phyloP scores from a whole-genome alignment of 35 echinoderm and acorn worm genomes.

The Heliocidaris tuberculata region DNA sequence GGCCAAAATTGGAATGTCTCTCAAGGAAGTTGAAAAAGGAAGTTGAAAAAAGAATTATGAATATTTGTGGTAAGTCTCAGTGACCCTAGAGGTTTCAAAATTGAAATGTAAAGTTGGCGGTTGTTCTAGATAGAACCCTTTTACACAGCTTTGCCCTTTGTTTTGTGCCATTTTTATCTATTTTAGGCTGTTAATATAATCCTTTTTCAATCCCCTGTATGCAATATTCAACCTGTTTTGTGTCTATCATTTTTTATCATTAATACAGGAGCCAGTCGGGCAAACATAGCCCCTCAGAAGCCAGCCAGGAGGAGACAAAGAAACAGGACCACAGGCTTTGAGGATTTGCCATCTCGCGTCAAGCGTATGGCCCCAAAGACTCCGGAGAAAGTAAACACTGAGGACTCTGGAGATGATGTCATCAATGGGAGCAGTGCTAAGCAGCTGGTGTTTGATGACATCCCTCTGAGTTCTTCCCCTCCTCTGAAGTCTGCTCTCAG shows the following conservation, averaged over 20 bases:
- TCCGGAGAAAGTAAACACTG: slow-evolving; percentile 20
- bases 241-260: slow-evolving; percentile 10
- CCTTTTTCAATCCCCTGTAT: no score
- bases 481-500: slow-evolving; percentile 79
- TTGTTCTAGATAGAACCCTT: no score
- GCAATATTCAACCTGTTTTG: not conserved
- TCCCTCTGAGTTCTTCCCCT: not conserved
- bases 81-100: not conserved
- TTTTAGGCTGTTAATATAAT: no score
- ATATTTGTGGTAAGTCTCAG: not conserved
- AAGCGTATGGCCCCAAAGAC: slow-evolving; percentile 41
- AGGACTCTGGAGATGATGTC: not conserved
- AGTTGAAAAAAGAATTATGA: not conserved
- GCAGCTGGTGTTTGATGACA: slow-evolving; percentile 13
- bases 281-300: slow-evolving; percentile 56
- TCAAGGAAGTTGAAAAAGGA: not conserved
- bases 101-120: not conserved
- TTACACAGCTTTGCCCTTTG: no score
- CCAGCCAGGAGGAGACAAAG: slow-evolving; percentile 52
- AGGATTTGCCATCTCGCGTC: slow-evolving; percentile 68
- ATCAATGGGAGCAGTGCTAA: not conserved
- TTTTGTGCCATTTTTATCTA: no score
- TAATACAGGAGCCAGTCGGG: slow-evolving; percentile 7
- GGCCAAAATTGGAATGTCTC: not conserved
- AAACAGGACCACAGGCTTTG: slow-evolving; percentile 80